Conservation (phyloP, 30 jellyfish, hydroid and myxozoan species). For the Hydractinia symbiolongicarpus region DNA sequence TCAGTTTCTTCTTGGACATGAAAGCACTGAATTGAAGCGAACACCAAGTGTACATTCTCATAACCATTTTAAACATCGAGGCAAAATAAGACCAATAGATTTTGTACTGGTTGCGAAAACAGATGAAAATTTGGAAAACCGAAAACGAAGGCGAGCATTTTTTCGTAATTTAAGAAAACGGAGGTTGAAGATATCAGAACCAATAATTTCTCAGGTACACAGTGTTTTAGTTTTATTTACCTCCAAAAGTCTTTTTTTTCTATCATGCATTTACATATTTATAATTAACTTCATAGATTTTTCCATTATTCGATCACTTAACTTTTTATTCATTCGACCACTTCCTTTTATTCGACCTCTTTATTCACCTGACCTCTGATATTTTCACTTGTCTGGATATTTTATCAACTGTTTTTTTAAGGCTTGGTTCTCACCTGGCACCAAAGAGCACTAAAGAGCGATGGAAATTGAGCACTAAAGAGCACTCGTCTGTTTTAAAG, state of each 20-base stretch:
- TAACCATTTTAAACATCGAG: background rate
- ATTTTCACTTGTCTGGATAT: too few relatives aligned
- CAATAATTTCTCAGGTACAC: conserved; percentile 2
- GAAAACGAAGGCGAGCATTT: background rate
- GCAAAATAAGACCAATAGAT: conserved; percentile 11
- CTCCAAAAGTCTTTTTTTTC: background rate
- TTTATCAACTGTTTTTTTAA: too few relatives aligned
- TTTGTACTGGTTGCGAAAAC: conserved; percentile 28
- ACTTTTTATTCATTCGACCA: background rate
- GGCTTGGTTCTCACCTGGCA: too few relatives aligned
- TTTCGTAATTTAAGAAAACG: conserved; percentile 1
- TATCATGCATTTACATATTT: too few relatives aligned
- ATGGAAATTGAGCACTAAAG: too few relatives aligned
- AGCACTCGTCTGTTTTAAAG: too few relatives aligned
- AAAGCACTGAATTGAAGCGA: too few relatives aligned
- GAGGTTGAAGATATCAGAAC: conserved; percentile 24
- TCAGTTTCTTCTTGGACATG: too few relatives aligned
- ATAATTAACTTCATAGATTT: too few relatives aligned
- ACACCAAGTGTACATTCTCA: background rate
- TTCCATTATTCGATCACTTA: background rate
- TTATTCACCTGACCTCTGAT: too few relatives aligned
- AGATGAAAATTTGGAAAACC: conserved; percentile 7
- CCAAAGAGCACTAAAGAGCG: too few relatives aligned
- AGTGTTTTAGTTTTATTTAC: background rate
- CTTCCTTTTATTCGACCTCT: too few relatives aligned